Base-by-base conservation (phyloP, 2,888 invertebrate species). In the Protodeltote pygarga region DNA sequence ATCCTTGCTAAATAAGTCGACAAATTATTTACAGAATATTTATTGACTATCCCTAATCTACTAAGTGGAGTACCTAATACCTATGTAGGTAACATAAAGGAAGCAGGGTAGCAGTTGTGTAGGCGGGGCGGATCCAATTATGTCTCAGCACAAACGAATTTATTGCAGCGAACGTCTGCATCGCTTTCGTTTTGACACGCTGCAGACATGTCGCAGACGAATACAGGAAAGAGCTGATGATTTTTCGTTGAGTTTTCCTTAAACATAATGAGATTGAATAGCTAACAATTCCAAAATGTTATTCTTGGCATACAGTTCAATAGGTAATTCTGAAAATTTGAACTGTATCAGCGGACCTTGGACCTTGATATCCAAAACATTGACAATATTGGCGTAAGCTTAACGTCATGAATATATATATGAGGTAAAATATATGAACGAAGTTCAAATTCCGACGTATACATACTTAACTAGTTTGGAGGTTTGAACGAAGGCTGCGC, bases 61-160 rank as follows among this genome's bases (percentile, higher is more conserved):
- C 25, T 42, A 62, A 60, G 53, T 53, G 24, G 50, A 59, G 52
- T 60, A 58, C 32, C 38, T 37, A 55, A n/a, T n/a, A n/a, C n/a
- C n/a, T n/a, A n/a, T 24, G 34, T 27, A 44, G 53, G 46, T 50
- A 57, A 48, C 52, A 54, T 65, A 55, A 63, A 70, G 68, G 61
- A 55, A 57, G 75, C 71, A 47, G 60, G 60, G 68, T 71, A 67
- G 64, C 47, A 60, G 50, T 29, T 20, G 50, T 75, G 87, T 87
- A 73, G 89, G 89, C 78, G 84, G 73, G 71, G 75, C 77, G 79
- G 80, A 78, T 85, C 85, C 83, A 85, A 85, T 89, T 87, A 87
- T 83, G 81, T 81, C 81, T 79, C 75, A 73, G 73, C 72, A 75
- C 78, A 79, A 82, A 81, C 75, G 77, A 84, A 88, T 88, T 89